Base-by-base conservation (phyloP, 2,113 vertebrate species). In the Microcebus murinus region DNA sequence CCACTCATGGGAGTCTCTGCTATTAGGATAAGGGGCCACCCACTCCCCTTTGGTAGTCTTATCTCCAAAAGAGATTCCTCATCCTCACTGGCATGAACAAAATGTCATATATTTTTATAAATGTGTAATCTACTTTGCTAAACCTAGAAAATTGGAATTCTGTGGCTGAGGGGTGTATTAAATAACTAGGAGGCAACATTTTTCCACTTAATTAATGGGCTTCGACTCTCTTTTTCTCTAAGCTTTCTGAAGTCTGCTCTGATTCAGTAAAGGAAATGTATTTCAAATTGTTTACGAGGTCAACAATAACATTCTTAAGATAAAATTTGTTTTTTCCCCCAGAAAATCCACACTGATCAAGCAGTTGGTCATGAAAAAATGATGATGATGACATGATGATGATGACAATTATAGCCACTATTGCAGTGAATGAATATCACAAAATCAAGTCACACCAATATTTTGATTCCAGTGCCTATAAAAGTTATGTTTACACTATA, bases 311-410 rank as follows among this genome's bases (percentile, higher is more conserved):
- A 95, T 90, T 77, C 27, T 84, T 86, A 55, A 65, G 45, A 90
- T 59, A 29, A 48, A 52, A 81, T 70, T 52, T 36, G 57, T 23
- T 45, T 29, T 31, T 85, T 11, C 12, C 27, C 6, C 39, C 36
- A 29, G 79, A 76, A 94, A 85, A 92, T 84, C 52, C 13, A 81
- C 25, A 65, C 1, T 91, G 81, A 96, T 67, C 36, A 73, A 94
- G 61, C 11, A 57, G 29, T 67, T 77, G 71, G 34, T 55, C 4
- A 25, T 50, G n/a, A 79, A 61, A 91, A 94, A 42, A 31, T 34
- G 83, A n/a, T n/a, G n/a, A 50, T 70, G 18, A 57, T 21, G 52
- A 55, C 17, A 82, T 15, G 25, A 77, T 52, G 14, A 34, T 4
- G 70, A 25, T 6, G 8, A 52, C 8, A 91, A 55, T 34, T 59